phyloP scores from a whole-genome alignment of 1,140 invertebrate species.

The Glomeris maerens region DNA sequence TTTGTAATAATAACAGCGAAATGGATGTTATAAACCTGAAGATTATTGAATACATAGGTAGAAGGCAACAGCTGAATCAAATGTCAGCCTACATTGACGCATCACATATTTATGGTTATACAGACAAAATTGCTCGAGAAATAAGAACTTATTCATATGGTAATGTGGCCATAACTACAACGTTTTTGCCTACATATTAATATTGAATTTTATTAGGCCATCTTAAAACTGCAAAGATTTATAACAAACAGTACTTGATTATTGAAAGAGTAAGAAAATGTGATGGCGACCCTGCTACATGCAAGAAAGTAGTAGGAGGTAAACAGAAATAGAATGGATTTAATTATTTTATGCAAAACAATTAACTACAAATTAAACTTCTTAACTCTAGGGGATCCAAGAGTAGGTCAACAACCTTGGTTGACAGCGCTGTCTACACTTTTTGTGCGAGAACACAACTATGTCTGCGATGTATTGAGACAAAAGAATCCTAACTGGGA shows the following conservation, averaged over 20 bases:
- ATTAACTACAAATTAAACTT: too few relatives aligned
- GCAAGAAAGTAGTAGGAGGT: too few relatives aligned
- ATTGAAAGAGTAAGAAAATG: too few relatives aligned
- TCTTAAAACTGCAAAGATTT: too few relatives aligned
- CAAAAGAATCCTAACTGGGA: slow-evolving; percentile 51
- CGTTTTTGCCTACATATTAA: too few relatives aligned
- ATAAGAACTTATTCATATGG: slow-evolving; percentile 24
- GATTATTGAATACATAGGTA: not conserved
- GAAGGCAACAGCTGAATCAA: slow-evolving; percentile 42
- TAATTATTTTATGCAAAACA: too few relatives aligned
- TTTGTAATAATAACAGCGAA: not conserved
- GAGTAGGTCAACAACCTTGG: slow-evolving; percentile 41
- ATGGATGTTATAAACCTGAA: not conserved
- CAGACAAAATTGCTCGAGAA: slow-evolving; percentile 17
- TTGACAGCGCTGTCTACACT: slow-evolving; percentile 41
- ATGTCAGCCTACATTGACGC: slow-evolving; percentile 46
- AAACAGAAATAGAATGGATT: too few relatives aligned
- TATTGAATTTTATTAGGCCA: too few relatives aligned
- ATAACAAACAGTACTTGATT: too few relatives aligned
- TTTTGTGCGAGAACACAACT: slow-evolving; percentile 52
- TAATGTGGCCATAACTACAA: too few relatives aligned
- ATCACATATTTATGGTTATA: slow-evolving; percentile 48
- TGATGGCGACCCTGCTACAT: too few relatives aligned
- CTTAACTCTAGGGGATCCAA: slow-evolving; percentile 34
- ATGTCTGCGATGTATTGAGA: slow-evolving; percentile 45